These are phyloP conservation scores for Actinia equina DNA, from an alignment of 64 coral and sea anemone genomes.

Conservation along the genomic window DNA sequence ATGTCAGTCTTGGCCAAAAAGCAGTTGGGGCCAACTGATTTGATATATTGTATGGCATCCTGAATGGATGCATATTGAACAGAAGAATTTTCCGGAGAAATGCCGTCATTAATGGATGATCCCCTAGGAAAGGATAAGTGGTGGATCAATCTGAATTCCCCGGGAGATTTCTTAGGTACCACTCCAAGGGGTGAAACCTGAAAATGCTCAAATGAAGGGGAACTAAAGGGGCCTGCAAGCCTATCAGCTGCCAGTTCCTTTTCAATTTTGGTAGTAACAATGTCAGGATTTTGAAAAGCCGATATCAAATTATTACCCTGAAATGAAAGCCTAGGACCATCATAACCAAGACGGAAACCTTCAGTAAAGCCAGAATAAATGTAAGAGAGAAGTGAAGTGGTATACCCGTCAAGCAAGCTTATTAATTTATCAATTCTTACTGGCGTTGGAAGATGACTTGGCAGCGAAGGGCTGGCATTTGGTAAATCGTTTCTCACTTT, in stretches of 20 bases:
- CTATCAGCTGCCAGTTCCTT: constrained; percentile 5
- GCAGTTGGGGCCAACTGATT: not conserved
- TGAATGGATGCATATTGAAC: constrained; percentile 5
- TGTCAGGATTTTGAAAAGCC: constrained; percentile 24
- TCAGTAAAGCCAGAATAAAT: not conserved
- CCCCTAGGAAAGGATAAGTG: constrained; percentile 29
- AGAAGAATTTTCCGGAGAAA: constrained; percentile 10
- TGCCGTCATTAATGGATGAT: constrained; percentile 20
- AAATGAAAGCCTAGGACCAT: not conserved
- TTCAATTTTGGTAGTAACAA: not conserved
- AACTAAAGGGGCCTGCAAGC: constrained; percentile 25
- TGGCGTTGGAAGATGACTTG: constrained; percentile 12
- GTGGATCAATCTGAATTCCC: constrained; percentile 27
- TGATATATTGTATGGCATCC: constrained; percentile 12
- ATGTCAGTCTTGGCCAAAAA: constrained; percentile 14
- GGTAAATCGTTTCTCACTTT: not conserved
- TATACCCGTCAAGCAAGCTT: too few species aligned
- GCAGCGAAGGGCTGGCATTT: not conserved
- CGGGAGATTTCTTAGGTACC: constrained; percentile 15
- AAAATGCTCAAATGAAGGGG: constrained; percentile 32
- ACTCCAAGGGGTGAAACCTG: constrained; percentile 8
- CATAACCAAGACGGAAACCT: not conserved
- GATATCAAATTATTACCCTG: constrained; percentile 7
- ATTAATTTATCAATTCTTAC: constrained; percentile 2
- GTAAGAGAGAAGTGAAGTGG: not conserved